phyloP scores from a whole-genome alignment of 2,113 vertebrate species.

The Phaethornis superciliosus region DNA sequence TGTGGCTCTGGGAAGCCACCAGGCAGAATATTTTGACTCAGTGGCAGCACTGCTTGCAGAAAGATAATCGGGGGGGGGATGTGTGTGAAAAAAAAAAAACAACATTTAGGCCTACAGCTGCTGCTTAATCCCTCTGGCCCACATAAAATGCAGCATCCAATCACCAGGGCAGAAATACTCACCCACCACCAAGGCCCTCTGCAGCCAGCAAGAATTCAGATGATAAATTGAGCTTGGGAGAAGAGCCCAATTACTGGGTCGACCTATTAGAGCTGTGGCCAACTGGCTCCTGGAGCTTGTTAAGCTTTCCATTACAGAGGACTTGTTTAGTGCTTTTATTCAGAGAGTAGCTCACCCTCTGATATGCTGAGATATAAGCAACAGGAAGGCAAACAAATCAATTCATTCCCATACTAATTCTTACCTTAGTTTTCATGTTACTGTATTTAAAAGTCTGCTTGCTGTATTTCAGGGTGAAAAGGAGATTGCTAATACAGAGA shows the following conservation, averaged over 20 bases:
- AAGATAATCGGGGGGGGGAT: not conserved
- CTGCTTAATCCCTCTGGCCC: conserved; percentile 64
- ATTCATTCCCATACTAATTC: not conserved
- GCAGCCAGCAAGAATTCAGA: not conserved
- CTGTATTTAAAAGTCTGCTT: not conserved
- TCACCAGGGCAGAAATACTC: not conserved
- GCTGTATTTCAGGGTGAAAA: not conserved
- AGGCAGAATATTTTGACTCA: not conserved
- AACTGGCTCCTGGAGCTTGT: conserved; percentile 15
- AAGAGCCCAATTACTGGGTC: conserved; percentile 6
- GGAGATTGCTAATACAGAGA: not conserved
- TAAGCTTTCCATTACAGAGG: conserved; percentile 3
- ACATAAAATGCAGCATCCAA: conserved; percentile 26
- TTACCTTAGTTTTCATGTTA: not conserved
- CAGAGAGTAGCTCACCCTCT: not conserved
- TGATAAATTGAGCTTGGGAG: conserved; percentile 11
- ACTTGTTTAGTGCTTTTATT: not conserved
- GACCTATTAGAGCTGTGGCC: not conserved
- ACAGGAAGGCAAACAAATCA: not conserved
- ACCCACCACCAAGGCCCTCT: not conserved
- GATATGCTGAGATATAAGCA: not conserved
- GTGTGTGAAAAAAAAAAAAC: not conserved
- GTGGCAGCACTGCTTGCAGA: not conserved
- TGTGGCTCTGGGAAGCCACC: not conserved
- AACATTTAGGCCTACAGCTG: conserved; percentile 44